Conservation (phyloP, 2,888 invertebrate genomes). For the Dryomyza anilis region DNA sequence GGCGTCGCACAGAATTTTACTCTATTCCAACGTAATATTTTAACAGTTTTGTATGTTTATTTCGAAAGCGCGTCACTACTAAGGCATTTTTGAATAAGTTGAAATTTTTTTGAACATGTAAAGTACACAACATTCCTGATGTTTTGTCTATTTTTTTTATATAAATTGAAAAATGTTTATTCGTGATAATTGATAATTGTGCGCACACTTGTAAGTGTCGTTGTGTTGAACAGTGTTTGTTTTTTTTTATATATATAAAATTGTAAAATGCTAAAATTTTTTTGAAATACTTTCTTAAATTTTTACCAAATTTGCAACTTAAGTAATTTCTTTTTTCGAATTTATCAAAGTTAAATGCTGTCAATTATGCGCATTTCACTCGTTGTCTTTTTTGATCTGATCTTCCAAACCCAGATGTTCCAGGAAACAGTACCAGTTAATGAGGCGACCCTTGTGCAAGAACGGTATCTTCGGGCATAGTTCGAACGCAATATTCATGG, state of each 20-base stretch:
- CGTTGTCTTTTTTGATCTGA: slow-evolving; percentile 42
- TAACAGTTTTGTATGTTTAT: background rate
- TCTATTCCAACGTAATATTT: background rate
- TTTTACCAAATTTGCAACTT: background rate
- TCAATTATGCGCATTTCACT: slow-evolving; percentile 5
- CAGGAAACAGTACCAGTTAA: slow-evolving; percentile 57
- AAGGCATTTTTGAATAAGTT: too few relatives aligned
- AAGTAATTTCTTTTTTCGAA: background rate
- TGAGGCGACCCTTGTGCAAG: slow-evolving; percentile 53
- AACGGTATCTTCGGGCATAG: slow-evolving; percentile 58
- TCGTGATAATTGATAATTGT: background rate
- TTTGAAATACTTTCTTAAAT: too few relatives aligned
- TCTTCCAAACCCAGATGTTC: slow-evolving; percentile 55
- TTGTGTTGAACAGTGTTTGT: background rate
- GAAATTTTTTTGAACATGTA: background rate
- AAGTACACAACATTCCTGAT: background rate
- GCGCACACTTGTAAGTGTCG: background rate
- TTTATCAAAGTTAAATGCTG: background rate
- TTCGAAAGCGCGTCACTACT: too few relatives aligned
- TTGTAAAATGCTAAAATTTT: too few relatives aligned
- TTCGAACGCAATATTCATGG: slow-evolving; percentile 58
- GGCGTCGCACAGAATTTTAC: background rate
- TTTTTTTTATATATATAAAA: slow-evolving; percentile 3
- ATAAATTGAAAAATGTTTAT: slow-evolving; percentile 15
- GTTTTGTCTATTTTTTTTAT: background rate